Percentiles rank a stretch among this genome's conserved stretches.
These are phyloP conservation scores for Thaleichthys pacificus DNA, from an alignment of 2,797 vertebrate species.

Conservation along the genomic window DNA sequence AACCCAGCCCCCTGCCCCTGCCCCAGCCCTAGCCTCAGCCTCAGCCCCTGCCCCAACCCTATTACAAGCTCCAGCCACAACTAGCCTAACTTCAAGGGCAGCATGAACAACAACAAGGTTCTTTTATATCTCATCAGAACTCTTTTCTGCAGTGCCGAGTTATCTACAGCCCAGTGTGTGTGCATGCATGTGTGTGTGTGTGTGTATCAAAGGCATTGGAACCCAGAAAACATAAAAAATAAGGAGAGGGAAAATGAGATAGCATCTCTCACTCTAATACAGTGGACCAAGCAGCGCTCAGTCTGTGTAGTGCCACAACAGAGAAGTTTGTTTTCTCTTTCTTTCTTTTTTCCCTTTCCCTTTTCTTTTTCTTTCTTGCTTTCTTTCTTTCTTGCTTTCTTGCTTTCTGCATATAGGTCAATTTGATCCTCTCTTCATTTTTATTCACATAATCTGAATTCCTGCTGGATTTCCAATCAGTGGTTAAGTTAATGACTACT, in stretches of 20 bases:
- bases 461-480: slow-evolving; percentile 56
- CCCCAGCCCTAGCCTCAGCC: slow-evolving; percentile 16
- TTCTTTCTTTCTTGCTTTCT: slow-evolving; percentile 8
- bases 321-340: slow-evolving; percentile 39
- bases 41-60: not conserved
- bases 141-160: slow-evolving; percentile 49
- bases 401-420: not conserved
- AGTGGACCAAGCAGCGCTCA: too few species aligned
- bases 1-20: not conserved
- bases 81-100: too few species aligned
- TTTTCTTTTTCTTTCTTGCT: slow-evolving; percentile 28
- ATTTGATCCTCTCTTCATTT: slow-evolving; percentile 37
- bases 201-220: not conserved
- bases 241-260: slow-evolving; percentile 42
- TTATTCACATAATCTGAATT: slow-evolving; percentile 50
- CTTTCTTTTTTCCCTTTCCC: slow-evolving; percentile 17
- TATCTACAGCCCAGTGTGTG: slow-evolving; percentile 36
- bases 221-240: too few species aligned
- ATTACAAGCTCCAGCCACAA: slow-evolving; percentile 10
- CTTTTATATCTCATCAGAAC: slow-evolving; percentile 49
- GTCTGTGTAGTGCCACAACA: not conserved
- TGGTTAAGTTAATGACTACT: slow-evolving; percentile 54
- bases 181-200: slow-evolving; percentile 25
- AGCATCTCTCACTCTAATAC: slow-evolving; percentile 22
- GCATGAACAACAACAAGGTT: too few species aligned